phyloP scores from a whole-genome alignment of 2,888 invertebrate species.

The Drosophila mimetica region DNA sequence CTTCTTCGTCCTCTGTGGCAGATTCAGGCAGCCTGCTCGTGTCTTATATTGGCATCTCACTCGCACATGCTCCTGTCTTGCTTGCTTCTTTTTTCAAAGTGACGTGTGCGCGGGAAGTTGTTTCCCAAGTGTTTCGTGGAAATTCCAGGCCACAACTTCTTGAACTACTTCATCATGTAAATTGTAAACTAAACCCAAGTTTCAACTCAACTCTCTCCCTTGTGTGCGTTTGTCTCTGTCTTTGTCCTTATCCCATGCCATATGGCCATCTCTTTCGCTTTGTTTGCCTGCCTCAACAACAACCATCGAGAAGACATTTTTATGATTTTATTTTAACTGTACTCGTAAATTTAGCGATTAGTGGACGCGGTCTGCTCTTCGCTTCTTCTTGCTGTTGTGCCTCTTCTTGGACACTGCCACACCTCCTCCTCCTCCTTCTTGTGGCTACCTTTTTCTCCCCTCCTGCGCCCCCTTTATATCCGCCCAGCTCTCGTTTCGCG shows the following conservation, averaged over 20 bases:
- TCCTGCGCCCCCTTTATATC: constrained; percentile 2
- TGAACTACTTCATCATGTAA: constrained; percentile 50
- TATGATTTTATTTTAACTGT: constrained; percentile 79
- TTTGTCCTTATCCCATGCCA: background rate
- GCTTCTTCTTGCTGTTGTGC: constrained; percentile 29
- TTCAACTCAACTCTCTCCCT: constrained; percentile 3
- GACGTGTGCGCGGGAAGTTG: constrained; percentile 34
- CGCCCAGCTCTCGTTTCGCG: constrained; percentile 50
- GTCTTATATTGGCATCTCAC: background rate
- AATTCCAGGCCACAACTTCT: constrained; percentile 36
- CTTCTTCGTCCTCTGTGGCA: constrained; percentile 1
- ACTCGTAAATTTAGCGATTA: constrained; percentile 80
- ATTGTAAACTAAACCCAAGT: constrained; percentile 38
- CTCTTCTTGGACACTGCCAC: constrained; percentile 33
- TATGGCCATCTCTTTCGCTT: constrained; percentile 4
- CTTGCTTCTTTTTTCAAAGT: constrained; percentile 11
- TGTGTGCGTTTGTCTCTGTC: background rate
- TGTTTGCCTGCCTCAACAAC: constrained; percentile 43
- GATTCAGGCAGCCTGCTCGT: constrained; percentile 3
- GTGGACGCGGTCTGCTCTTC: constrained; percentile 49
- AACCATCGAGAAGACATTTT: constrained; percentile 56
- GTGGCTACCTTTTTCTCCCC: constrained; percentile 4
- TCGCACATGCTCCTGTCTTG: background rate
- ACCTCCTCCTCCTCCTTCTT: constrained; percentile 7
- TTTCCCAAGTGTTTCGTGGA: constrained; percentile 49